Base-by-base conservation (phyloP, 2,797 vertebrate genomes). In the Hyperoplus immaculatus region DNA sequence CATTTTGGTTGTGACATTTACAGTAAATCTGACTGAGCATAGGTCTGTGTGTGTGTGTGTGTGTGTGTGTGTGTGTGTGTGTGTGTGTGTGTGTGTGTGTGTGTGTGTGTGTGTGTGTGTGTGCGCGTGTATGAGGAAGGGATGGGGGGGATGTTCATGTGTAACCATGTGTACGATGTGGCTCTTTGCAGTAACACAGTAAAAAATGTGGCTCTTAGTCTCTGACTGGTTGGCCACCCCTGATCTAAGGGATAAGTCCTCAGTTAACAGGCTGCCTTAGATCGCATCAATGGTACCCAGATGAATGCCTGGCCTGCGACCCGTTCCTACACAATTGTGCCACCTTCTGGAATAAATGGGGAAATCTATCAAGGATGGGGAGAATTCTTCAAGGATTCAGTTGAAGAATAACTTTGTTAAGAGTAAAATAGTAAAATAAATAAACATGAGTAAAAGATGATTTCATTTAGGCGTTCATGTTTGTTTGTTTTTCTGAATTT, bases 311-410 rank as follows among this genome's bases (percentile, higher is more conserved):
- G 77, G 50, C 72, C 77, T 69, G 69, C 21, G 60, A 77, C 69
- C 91, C 90, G 93, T 64, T 80, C 89, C 92, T 92, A 91, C 93
- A 89, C 94, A 95, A 95, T 90, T 82, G 83, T 92, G 93, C 94
- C 95, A 94, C 93, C 95, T 96, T 72, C 93, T 95, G 95, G 94
- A 84, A 41, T 57, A 87, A 85, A 73, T 58, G 41, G 68, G 74
- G 54, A 88, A 72, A 54, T 29, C 18, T 36, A 21, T 58, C 49
- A 85, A 86, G 82, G 78, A 64, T 69, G 21, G 38, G 21, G 10
- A 15, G 8, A 50, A 5, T 51, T 57, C 15, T 66, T 5, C 49
- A 46, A 21, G 18, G 41, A 36, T 49, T 75, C 43, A 21, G 15
- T 18, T 69, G 5, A 55, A 73, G n/a, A 71, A 64, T 39, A 10